Base-by-base conservation (phyloP, 2,888 invertebrate genomes). In the Tholera decimalis region DNA sequence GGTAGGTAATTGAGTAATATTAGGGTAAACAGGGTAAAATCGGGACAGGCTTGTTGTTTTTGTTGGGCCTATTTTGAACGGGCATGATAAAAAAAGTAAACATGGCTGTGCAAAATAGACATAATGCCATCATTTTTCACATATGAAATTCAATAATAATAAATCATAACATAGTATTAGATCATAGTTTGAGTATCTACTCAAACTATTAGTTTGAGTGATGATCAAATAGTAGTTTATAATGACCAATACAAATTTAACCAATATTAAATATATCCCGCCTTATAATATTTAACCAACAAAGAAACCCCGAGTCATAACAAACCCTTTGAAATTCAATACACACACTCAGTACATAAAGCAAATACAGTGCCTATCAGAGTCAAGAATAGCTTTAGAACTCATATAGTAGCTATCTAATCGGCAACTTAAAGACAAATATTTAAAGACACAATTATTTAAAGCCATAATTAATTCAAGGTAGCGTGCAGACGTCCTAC, bases 401-500 rank as follows among this genome's bases (percentile, higher is more conserved):
- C 47, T n/a, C 56, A 61, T 74, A 59, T 74, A 78, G 49, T 61
- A 50, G 51, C 51, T 61, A 73, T 64, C 43, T 69, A 74, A 80
- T 80, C 74, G 58, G 49, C 18, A 46, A 60, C 59, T 49, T 55
- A 26, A 39, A 53, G 39, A 26, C 59, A 62, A 76, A 74, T 63
- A 67, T 33, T 57, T 77, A 59, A 67, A 69, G 76, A 72, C 61
- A 60, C 46, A 75, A 75, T 28, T 72, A 61, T 69, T 67, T 61
- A 35, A 46, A 46, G 60, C 63, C 44, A 77, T 85, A 83, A 86
- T 85, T 75, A 83, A 85, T 86, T 83, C 77, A 79, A 83, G 81
- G 80, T 84, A 80, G 75, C 77, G 77, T 72, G 72, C 76, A 78
- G 77, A 77, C 79, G 72, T 77, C 74, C 82, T 81, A 77, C 76